Evolutionary conservation across 2,888 invertebrate species (phyloP), one percentile per base, ranked within the genome.

Genomic region (Acleris literana): DNA sequence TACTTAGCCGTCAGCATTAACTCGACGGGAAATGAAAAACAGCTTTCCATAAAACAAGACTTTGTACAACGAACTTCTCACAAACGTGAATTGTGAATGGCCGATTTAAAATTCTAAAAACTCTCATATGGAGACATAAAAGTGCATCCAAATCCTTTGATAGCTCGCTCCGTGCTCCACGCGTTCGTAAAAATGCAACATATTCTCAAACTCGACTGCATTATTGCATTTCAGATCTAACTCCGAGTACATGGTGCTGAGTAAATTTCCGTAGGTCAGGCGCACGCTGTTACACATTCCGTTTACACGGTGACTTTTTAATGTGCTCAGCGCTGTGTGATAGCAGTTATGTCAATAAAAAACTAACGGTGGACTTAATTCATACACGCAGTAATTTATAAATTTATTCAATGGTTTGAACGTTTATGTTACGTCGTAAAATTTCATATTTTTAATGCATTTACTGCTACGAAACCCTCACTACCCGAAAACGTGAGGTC

Each of bases 91-190:
- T 44, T 60, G 60, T 60, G 60, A 65, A 65, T 56, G 22, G 55
- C 16, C 65, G 55, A 61, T 65, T 65, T 55, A 44, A 62, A 66
- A 57, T 62, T 62, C 62, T 46, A 29, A 52, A 61, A 65, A 65
- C 56, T 65, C 33, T 51, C 54, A 56, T 52, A 61, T 61, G 60
- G 51, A 52, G 22, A n/a, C 33, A 25, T 66, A 62, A 57, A 62
- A 61, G 55, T 43, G 65, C 55, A 53, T 53, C 62, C 22, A 57
- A 56, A 61, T 62, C 66, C 62, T 66, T 62, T 66, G 66, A 66
- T 57, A 29, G 59, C 44, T 11, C 18, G 17, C 57, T 43, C 57
- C 25, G 44, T 60, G 44, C 57, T 7, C 11, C n/a, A 29, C 18
- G 49, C 17, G 44, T 57, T 16, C 33, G 49, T 39, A 63, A 52